A percentile compares a stretch with the other conserved stretches of the same genome.
These are phyloP conservation scores for Octodonta nipae DNA, from an alignment of 2,888 invertebrate species.

Conservation along the genomic window DNA sequence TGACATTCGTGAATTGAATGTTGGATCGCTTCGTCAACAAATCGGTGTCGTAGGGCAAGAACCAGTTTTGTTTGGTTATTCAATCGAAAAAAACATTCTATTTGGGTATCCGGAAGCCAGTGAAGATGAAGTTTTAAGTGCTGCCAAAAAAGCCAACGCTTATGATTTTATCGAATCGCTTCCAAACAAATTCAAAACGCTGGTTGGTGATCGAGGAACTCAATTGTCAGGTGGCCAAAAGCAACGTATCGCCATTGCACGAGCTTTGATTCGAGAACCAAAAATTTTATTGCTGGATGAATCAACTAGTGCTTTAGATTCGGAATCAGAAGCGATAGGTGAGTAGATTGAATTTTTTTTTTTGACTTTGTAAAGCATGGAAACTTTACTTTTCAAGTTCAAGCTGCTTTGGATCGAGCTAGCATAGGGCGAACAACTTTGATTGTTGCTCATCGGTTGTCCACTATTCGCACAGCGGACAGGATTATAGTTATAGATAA, in stretches of 20 bases:
- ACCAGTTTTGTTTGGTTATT: conserved; percentile 72
- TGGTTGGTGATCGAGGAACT: conserved; percentile 77
- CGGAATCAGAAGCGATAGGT: conserved; percentile 69
- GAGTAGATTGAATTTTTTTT: too few relatives aligned
- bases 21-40: conserved; percentile 63
- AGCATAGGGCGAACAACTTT: conserved; percentile 64
- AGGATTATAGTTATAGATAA: too few relatives aligned
- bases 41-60: conserved; percentile 87
- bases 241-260: too few relatives aligned
- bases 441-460: conserved; percentile 58
- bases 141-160: conserved; percentile 63
- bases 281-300: too few relatives aligned
- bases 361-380: too few relatives aligned
- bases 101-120: conserved; percentile 56
- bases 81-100: conserved; percentile 69
- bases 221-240: too few relatives aligned
- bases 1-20: conserved; percentile 56
- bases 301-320: too few relatives aligned
- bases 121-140: conserved; percentile 50
- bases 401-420: conserved; percentile 63
- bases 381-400: too few relatives aligned
- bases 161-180: conserved; percentile 61
- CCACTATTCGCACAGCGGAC: too few relatives aligned
- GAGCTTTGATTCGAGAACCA: too few relatives aligned
- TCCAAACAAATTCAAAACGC: conserved; percentile 66